A percentile compares a stretch with the other conserved stretches of the same genome.
Conservation (phyloP, 2,113 vertebrate genomes). For the Odobenus rosmarus region DNA sequence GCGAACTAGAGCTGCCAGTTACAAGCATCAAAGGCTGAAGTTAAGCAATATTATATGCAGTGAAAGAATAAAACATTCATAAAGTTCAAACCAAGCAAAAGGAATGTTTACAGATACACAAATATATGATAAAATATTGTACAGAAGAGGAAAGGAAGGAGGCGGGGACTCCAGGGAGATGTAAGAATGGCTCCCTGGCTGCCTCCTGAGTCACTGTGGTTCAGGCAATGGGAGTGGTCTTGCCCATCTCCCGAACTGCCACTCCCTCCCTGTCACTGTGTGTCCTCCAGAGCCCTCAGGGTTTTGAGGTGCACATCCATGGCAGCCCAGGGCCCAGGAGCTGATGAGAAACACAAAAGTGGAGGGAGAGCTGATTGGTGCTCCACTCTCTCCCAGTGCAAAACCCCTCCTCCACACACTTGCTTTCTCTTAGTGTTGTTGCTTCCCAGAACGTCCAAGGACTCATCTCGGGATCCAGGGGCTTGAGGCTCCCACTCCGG, state of each 20-base stretch:
- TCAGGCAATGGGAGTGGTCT: too few species aligned
- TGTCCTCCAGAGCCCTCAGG: background rate
- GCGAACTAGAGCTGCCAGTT: background rate
- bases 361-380: background rate
- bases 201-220: too few species aligned
- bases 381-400: background rate
- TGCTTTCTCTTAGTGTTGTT: background rate
- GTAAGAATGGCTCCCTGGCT: too few species aligned
- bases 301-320: background rate
- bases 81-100: constrained; percentile 18
- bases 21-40: background rate
- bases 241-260: too few species aligned
- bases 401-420: background rate
- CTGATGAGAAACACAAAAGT: background rate
- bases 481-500: background rate
- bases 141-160: background rate
- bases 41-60: background rate
- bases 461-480: background rate
- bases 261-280: background rate
- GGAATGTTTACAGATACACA: background rate
- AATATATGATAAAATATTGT: background rate
- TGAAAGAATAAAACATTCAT: background rate
- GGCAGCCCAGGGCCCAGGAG: background rate
- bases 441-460: background rate
- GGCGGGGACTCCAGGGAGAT: too few species aligned